Conservation (phyloP, 2,797 vertebrate genomes). For the Micropoecilia bifurca region DNA sequence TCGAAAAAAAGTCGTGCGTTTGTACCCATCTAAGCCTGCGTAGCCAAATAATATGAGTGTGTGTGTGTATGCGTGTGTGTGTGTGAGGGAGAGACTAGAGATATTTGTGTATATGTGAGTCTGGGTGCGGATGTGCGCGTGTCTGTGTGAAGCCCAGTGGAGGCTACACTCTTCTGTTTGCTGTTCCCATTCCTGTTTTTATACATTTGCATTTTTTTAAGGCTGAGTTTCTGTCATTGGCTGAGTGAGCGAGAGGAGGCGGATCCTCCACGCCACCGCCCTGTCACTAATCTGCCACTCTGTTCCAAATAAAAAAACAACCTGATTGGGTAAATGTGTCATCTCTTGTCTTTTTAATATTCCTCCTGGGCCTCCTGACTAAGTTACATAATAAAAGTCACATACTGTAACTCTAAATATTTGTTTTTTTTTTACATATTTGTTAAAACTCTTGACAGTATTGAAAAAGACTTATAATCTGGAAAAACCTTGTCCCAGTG, state of each 20-base stretch:
- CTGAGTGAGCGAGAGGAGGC: slow-evolving; percentile 83
- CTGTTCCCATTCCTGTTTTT: slow-evolving; percentile 88
- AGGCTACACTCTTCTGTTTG: slow-evolving; percentile 81
- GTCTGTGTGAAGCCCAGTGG: slow-evolving; percentile 72
- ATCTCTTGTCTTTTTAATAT: slow-evolving; percentile 35
- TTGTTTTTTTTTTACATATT: too few species aligned
- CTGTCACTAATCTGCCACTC: slow-evolving; percentile 89
- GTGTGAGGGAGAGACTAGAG: slow-evolving; percentile 31
- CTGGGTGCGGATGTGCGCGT: slow-evolving; percentile 55
- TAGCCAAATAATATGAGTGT: slow-evolving; percentile 79
- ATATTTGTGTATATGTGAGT: slow-evolving; percentile 46
- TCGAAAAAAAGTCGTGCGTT: slow-evolving; percentile 69
- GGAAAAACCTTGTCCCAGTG: too few species aligned
- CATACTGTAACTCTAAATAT: too few species aligned
- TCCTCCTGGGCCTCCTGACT: too few species aligned
- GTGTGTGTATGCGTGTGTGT: slow-evolving; percentile 13
- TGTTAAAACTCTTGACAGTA: too few species aligned
- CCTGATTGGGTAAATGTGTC: slow-evolving; percentile 79
- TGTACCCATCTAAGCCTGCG: slow-evolving; percentile 81
- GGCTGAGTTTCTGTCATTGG: slow-evolving; percentile 84
- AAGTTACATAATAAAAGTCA: too few species aligned
- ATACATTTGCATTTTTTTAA: slow-evolving; percentile 89
- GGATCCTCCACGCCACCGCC: slow-evolving; percentile 78
- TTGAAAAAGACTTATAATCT: too few species aligned
- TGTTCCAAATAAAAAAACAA: slow-evolving; percentile 86